Percentiles rank a stretch among this genome's conserved stretches.
Conservation (phyloP, 2,797 vertebrate species). For the Pantherophis vulpinus region DNA sequence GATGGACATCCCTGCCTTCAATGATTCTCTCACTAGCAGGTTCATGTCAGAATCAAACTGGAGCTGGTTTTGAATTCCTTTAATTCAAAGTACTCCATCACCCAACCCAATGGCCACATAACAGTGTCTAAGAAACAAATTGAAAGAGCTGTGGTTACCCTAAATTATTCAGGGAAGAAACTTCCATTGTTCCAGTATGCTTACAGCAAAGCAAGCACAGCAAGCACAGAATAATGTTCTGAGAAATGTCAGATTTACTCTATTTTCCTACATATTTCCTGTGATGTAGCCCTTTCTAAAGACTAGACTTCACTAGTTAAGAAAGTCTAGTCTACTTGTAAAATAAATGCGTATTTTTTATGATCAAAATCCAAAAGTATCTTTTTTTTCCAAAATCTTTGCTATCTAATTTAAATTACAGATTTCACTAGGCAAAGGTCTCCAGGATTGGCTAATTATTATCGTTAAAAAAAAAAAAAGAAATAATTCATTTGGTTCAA, state of each 20-base stretch:
- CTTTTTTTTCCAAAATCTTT: neutral
- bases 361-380: conserved; percentile 9
- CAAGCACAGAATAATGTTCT: neutral
- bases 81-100: neutral
- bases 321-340: neutral
- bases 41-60: neutral
- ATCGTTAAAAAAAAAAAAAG: conserved; percentile 4
- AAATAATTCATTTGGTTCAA: conserved; percentile 35
- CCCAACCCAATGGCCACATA: neutral
- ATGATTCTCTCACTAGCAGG: neutral
- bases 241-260: neutral
- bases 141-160: neutral
- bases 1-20: neutral
- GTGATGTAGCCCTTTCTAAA: neutral
- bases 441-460: conserved; percentile 29
- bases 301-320: neutral
- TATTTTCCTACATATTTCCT: neutral
- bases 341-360: neutral
- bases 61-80: neutral
- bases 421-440: conserved; percentile 17
- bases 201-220: neutral
- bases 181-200: neutral
- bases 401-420: conserved; percentile 20
- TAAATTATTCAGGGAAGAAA: neutral
- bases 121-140: neutral